Base-by-base conservation (phyloP, 2,888 invertebrate species). In the Aproaerema taeniolella region DNA sequence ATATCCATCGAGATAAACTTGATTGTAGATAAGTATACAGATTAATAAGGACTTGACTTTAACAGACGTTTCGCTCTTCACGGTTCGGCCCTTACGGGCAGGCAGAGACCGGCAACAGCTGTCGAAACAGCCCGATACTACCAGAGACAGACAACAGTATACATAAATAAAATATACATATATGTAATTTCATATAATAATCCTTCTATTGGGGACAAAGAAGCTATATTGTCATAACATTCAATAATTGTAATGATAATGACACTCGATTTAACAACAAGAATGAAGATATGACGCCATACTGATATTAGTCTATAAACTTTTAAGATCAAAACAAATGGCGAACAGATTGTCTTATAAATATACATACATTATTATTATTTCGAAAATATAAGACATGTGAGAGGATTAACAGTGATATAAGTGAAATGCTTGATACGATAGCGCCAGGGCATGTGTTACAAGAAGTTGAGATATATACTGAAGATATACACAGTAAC, bases 151-250 rank as follows among this genome's bases (percentile, higher is more conserved):
- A 70, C 58, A 70, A 64, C 62, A 67, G 53, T 60, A 55, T 53
- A 58, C 55, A 55, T 52, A 59, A 39, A 43, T 25, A n/a, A n/a
- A n/a, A 42, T 6, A 36, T 38, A 40, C 8, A 42, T 33, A 50
- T 32, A 46, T 35, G 39, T 17, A 38, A 28, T 42, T 44, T 43
- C 43, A 45, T 40, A 46, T 32, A 30, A 20, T 41, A 31, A 39
- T 41, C 29, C 15, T 35, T 65, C 53, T 47, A 47, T 63, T 59
- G 56, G 53, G 53, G 58, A 56, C 52, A 57, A 55, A 70, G 62
- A 70, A 79, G 76, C 75, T 74, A 82, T 82, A 83, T 83, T 82
- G 81, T 83, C 83, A 68, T 76, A 79, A 79, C 73, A 80, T 76
- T 73, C 53, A 70, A 60, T 67, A 64, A 58, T 70, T 56, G 58